phyloP scores from a whole-genome alignment of 2,113 vertebrate species.

The Hippocampus zosterae region DNA sequence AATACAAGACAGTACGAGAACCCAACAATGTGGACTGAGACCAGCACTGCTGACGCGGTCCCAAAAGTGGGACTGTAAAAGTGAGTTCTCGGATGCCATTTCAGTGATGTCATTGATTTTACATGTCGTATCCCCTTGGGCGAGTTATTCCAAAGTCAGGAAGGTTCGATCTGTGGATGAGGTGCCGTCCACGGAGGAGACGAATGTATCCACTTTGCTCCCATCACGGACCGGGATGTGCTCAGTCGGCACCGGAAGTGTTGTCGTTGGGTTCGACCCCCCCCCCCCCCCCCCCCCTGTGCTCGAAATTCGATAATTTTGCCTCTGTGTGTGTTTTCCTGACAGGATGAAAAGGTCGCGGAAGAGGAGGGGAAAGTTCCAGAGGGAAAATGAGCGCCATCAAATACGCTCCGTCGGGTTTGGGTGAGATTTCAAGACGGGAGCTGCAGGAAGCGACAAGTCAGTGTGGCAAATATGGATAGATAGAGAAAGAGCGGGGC shows the following conservation, averaged over 20 bases:
- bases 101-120: neutral
- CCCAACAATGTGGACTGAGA: neutral
- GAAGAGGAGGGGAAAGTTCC: constrained; percentile 27
- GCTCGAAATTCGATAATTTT: constrained; percentile 35
- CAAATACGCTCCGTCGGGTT: constrained; percentile 31
- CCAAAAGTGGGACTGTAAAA: neutral
- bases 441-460: constrained; percentile 57
- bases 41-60: neutral
- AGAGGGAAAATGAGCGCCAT: constrained; percentile 53
- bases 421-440: constrained; percentile 60
- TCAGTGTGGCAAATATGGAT: constrained; percentile 54
- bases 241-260: neutral
- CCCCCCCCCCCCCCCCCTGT: constrained; percentile 29
- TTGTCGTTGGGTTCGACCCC: constrained; percentile 15
- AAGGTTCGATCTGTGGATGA: neutral
- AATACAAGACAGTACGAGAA: neutral
- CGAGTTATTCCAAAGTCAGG: neutral
- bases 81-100: neutral
- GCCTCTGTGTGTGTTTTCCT: constrained; percentile 41
- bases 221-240: neutral
- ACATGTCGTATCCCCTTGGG: neutral
- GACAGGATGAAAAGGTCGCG: constrained; percentile 34
- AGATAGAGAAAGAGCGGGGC: constrained; percentile 38
- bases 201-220: neutral
- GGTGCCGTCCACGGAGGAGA: too few species aligned